Evolutionary conservation across 2,797 vertebrate genomes (phyloP), one percentile per base, ranked within the genome.

Genomic region (Anguilla obscura): DNA sequence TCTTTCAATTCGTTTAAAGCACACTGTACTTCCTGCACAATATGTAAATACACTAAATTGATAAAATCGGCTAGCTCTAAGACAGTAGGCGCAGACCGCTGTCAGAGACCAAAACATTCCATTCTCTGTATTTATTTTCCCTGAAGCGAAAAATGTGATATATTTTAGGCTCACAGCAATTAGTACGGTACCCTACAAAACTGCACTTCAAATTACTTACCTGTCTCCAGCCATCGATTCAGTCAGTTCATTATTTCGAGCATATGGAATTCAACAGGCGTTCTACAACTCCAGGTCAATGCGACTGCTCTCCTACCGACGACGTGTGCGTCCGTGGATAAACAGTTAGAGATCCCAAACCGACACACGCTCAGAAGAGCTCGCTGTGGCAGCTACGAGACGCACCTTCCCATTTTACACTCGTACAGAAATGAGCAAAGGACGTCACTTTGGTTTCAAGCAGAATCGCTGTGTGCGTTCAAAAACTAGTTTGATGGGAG

Each of bases 161-260:
- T 40, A 76, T 3, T 30, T 21, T 40, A 71, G 33, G 14, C 5
- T 40, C 4, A 5, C 71, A 56, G 12, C 14, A 56, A 18, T 56
- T 56, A 56, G 54, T 56, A 56, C 52, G 0, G 12, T 16, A 56
- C 54, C 79, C 40, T 82, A 7, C 33, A 40, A 48, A 82, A 82
- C 40, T 82, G 24, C 1, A 82, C 71, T 76, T 82, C 79, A 50
- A 82, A n/a, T n/a, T 9, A 82, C 79, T 50, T 82, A 82, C 79
- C 24, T 24, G 40, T 48, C 45, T 82, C 45, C 24, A 48, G 21
- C 3, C 79, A 48, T 45, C 79, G 40, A 24, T 52, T 82, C 45
- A 50, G 48, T 82, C 79, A 50, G 40, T 9, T 82, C 16, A 3
- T 18, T 16, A 50, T 52, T 82, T 48, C 18, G 21, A 82, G 48